These are phyloP conservation scores for Micronisus gabar DNA, from an alignment of 2,113 vertebrate species.

Conservation along the genomic window DNA sequence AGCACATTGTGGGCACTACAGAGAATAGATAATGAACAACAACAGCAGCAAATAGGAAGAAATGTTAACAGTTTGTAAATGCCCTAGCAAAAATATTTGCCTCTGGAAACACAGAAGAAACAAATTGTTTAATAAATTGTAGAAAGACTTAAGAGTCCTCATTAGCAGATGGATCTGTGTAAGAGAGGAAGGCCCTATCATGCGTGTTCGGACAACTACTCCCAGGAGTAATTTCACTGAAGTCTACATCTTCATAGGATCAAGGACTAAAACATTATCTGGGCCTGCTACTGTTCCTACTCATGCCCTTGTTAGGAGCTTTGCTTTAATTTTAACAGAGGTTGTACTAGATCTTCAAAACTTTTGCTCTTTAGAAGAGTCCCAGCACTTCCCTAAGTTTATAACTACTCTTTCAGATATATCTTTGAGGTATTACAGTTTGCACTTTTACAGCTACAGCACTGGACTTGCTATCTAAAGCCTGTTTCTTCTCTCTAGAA, in stretches of 20 bases:
- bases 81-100: constrained; percentile 44
- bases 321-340: background rate
- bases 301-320: background rate
- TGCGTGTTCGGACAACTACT: background rate
- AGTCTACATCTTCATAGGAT: background rate
- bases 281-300: background rate
- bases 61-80: constrained; percentile 4
- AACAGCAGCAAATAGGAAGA: constrained; percentile 19
- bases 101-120: constrained; percentile 26
- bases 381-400: background rate
- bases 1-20: constrained; percentile 28
- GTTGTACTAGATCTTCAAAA: background rate
- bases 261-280: background rate
- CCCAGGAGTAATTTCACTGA: background rate
- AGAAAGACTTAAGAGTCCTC: background rate
- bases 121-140: constrained; percentile 9
- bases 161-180: background rate
- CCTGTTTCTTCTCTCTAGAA: background rate
- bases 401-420: background rate
- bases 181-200: background rate
- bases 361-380: background rate
- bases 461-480: background rate
- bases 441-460: background rate
- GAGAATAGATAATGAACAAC: constrained; percentile 37
- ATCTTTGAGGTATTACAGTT: background rate